Conservation (phyloP, 2,797 vertebrate genomes). For the Bovichtus variegatus region DNA sequence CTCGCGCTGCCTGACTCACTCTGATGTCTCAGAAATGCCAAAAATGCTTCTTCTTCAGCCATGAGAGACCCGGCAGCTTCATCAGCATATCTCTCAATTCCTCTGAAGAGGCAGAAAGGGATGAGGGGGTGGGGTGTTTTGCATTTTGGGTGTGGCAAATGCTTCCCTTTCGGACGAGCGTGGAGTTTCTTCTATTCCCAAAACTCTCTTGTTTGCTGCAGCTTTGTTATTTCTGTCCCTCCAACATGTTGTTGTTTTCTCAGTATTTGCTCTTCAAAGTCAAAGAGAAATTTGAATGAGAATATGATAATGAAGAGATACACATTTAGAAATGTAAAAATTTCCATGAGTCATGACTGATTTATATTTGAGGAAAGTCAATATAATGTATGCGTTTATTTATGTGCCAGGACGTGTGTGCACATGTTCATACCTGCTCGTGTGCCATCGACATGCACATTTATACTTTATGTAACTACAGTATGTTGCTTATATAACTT, state of each 20-base stretch:
- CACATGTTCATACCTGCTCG: not conserved
- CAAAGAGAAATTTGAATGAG: slow-evolving; percentile 2
- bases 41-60: slow-evolving; percentile 57
- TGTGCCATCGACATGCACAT: not conserved
- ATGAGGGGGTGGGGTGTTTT: slow-evolving; percentile 8
- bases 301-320: not conserved
- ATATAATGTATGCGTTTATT: not conserved
- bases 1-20: slow-evolving; percentile 39
- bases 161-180: slow-evolving; percentile 28
- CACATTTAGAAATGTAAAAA: not conserved
- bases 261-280: slow-evolving; percentile 23
- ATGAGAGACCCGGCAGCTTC: slow-evolving; percentile 43
- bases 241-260: slow-evolving; percentile 11
- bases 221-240: slow-evolving; percentile 45
- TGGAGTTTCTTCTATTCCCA: slow-evolving; percentile 21
- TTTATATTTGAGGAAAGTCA: not conserved
- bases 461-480: not conserved
- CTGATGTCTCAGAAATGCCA: slow-evolving; percentile 44
- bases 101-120: slow-evolving; percentile 14
- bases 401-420: not conserved
- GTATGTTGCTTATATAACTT: not conserved
- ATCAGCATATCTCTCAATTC: slow-evolving; percentile 62
- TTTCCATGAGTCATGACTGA: not conserved
- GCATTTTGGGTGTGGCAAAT: slow-evolving; percentile 46
- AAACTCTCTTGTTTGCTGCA: slow-evolving; percentile 17